Evolutionary conservation across 2,797 vertebrate genomes (phyloP).

Genomic region (Oreortyx pictus): DNA sequence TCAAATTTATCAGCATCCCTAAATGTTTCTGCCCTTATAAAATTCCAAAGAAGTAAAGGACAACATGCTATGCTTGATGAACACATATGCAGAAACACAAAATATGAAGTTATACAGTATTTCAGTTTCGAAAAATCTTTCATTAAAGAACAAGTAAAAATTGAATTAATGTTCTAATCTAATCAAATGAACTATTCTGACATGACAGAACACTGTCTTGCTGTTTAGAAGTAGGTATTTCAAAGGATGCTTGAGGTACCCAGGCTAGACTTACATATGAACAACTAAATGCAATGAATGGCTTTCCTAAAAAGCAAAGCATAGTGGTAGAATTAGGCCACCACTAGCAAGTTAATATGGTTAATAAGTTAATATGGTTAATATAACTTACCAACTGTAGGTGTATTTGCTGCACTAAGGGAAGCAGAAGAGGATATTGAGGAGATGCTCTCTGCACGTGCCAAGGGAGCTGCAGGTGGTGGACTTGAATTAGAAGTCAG

Average conservation of each 20-base stretch:
- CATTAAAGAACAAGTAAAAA: background rate
- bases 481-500: conserved; percentile 89
- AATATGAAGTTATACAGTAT: background rate
- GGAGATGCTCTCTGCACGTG: conserved; percentile 95
- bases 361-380: background rate
- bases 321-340: background rate
- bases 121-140: background rate
- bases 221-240: background rate
- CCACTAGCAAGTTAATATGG: background rate
- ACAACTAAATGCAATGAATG: background rate
- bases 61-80: background rate
- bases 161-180: background rate
- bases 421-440: conserved; percentile 96
- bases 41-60: background rate
- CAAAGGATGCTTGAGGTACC: background rate
- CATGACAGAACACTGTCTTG: background rate
- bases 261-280: background rate
- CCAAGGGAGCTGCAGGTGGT: conserved; percentile 89
- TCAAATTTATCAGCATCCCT: background rate
- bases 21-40: background rate
- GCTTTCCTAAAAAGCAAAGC: background rate
- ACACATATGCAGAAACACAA: background rate
- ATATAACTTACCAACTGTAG: conserved; percentile 89
- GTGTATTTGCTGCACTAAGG: conserved; percentile 92
- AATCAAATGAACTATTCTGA: background rate